Conservation (phyloP, 2,113 vertebrate genomes). For the Myotis yumanensis region DNA sequence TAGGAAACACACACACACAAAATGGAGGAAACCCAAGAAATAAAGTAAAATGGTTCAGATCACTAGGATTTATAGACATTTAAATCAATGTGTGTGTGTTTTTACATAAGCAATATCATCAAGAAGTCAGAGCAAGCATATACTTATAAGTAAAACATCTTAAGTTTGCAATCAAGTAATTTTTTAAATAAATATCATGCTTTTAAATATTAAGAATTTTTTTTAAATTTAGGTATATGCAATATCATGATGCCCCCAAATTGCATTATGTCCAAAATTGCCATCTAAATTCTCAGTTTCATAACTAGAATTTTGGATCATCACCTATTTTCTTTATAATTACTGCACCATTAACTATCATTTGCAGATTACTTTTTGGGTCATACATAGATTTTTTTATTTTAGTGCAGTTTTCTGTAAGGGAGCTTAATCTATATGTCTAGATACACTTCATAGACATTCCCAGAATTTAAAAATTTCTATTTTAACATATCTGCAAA, state of each 20-base stretch:
- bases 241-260: not conserved
- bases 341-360: not conserved
- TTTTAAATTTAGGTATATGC: not conserved
- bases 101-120: not conserved
- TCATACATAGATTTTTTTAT: not conserved
- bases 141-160: not conserved
- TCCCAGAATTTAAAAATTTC: slow-evolving; percentile 3
- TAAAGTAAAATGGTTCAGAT: not conserved
- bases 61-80: not conserved
- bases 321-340: slow-evolving; percentile 31
- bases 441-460: not conserved
- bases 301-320: not conserved
- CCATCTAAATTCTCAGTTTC: not conserved
- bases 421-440: not conserved
- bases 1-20: not conserved
- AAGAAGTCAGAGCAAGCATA: not conserved
- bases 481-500: not conserved
- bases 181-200: not conserved
- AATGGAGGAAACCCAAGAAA: not conserved
- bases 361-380: slow-evolving; percentile 2
- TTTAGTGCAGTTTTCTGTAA: not conserved
- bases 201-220: not conserved
- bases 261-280: not conserved
- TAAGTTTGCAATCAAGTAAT: not conserved
- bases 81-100: not conserved